Evolutionary conservation across 2,888 invertebrate species (phyloP).

Genomic region (Drosophila mimetica): DNA sequence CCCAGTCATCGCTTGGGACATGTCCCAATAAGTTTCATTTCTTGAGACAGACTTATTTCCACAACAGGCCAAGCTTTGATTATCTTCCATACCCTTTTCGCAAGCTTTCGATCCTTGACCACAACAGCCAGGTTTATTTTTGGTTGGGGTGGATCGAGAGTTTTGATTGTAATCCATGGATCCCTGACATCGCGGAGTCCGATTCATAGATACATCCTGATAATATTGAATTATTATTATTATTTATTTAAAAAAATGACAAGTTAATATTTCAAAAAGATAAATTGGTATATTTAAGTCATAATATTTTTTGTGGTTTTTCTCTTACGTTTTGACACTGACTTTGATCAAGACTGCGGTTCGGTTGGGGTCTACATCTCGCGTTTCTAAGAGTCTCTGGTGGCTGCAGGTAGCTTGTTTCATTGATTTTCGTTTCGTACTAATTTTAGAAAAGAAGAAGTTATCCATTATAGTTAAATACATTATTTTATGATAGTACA

Average conservation of each 20-base stretch:
- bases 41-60: neutral
- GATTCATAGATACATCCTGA: neutral
- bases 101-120: neutral
- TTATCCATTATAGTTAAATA: no score
- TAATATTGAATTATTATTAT: no score
- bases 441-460: no score
- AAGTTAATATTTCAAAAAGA: no score
- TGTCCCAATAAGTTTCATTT: neutral
- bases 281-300: no score
- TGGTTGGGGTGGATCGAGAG: neutral
- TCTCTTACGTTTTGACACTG: neutral
- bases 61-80: neutral
- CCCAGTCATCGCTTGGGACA: neutral
- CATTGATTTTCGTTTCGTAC: neutral
- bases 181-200: neutral
- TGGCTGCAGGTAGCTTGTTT: neutral
- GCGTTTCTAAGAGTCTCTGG: neutral
- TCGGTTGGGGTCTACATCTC: neutral
- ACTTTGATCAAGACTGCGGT: neutral
- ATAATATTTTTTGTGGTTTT: neutral
- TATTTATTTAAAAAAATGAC: no score
- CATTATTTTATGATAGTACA: no score
- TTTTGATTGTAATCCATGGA: neutral
- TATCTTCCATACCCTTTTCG: neutral
- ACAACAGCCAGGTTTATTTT: neutral